These are phyloP conservation scores for Drosophila mimetica DNA, from an alignment of 2,888 invertebrate genomes.

Conservation along the genomic window DNA sequence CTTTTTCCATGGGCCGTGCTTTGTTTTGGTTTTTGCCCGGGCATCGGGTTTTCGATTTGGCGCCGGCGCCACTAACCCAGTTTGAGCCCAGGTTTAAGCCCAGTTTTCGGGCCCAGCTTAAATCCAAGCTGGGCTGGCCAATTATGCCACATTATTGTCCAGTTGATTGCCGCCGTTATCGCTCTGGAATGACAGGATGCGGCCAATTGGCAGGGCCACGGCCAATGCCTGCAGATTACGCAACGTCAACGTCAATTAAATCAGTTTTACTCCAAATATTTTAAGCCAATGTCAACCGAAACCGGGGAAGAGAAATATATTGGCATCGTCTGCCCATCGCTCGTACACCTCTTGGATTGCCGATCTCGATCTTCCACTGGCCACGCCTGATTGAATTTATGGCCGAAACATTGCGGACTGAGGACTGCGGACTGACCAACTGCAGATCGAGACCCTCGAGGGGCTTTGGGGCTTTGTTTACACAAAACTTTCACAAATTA, in stretches of 20 bases:
- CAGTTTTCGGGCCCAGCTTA: conserved; percentile 5
- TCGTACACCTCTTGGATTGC: background rate
- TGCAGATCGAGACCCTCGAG: conserved; percentile 35
- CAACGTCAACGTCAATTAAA: conserved; percentile 76
- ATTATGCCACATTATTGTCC: conserved; percentile 73
- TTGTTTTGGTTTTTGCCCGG: conserved; percentile 26
- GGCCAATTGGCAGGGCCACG: conserved; percentile 27
- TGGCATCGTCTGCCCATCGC: conserved; percentile 58
- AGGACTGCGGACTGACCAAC: conserved; percentile 6
- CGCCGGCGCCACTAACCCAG: conserved; percentile 79
- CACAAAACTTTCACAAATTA: conserved; percentile 80
- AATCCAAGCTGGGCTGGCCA: conserved; percentile 64
- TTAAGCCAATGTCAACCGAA: conserved; percentile 70
- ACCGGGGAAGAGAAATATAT: conserved; percentile 53
- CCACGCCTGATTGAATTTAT: conserved; percentile 80
- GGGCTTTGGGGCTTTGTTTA: conserved; percentile 57
- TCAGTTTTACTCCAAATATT: conserved; percentile 79
- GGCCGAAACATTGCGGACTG: conserved; percentile 26
- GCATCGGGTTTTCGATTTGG: conserved; percentile 50
- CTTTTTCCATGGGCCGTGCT: conserved; percentile 40
- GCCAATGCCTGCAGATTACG: conserved; percentile 58
- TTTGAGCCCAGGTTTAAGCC: conserved; percentile 46
- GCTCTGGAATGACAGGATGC: conserved; percentile 49
- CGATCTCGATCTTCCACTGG: conserved; percentile 40
- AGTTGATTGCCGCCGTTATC: conserved; percentile 60